Evolutionary conservation across 2,888 invertebrate genomes (phyloP).

Genomic region (Dryobota labecula): DNA sequence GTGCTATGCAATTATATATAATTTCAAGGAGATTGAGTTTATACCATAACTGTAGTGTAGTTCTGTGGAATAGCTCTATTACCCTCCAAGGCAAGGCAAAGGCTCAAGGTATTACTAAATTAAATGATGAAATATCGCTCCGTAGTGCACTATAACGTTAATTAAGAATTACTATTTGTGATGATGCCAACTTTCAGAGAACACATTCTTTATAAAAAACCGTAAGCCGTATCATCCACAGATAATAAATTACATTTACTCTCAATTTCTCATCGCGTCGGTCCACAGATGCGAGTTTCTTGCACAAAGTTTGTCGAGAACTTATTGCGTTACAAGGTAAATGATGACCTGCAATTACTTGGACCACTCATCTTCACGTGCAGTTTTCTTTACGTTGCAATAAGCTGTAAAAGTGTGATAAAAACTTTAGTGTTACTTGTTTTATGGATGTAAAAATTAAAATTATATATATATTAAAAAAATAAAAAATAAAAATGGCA

Average conservation of each 20-base stretch:
- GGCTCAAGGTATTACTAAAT: too few species aligned
- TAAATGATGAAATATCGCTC: neutral
- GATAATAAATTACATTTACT: slow-evolving; percentile 36
- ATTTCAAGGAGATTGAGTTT: too few species aligned
- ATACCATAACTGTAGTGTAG: too few species aligned
- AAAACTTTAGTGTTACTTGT: slow-evolving; percentile 19
- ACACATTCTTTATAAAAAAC: neutral
- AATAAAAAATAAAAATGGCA: too few species aligned
- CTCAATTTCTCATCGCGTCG: slow-evolving; percentile 26
- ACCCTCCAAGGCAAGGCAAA: too few species aligned
- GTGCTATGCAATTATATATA: too few species aligned
- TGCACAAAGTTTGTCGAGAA: slow-evolving; percentile 38
- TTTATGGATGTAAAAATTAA: too few species aligned
- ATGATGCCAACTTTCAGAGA: neutral
- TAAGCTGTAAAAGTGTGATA: neutral
- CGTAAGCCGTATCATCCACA: neutral
- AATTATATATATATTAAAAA: too few species aligned
- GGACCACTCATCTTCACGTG: slow-evolving; percentile 24
- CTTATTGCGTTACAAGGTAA: slow-evolving; percentile 32
- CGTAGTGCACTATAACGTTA: neutral
- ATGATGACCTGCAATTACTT: slow-evolving; percentile 42
- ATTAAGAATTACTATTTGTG: too few species aligned
- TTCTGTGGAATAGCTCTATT: too few species aligned
- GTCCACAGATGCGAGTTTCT: slow-evolving; percentile 38
- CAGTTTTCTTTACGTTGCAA: slow-evolving; percentile 13